Evolutionary conservation across 1,140 invertebrate genomes (phyloP), one percentile per base, ranked within the genome.

Genomic region (Cardiocondyla obscurior): DNA sequence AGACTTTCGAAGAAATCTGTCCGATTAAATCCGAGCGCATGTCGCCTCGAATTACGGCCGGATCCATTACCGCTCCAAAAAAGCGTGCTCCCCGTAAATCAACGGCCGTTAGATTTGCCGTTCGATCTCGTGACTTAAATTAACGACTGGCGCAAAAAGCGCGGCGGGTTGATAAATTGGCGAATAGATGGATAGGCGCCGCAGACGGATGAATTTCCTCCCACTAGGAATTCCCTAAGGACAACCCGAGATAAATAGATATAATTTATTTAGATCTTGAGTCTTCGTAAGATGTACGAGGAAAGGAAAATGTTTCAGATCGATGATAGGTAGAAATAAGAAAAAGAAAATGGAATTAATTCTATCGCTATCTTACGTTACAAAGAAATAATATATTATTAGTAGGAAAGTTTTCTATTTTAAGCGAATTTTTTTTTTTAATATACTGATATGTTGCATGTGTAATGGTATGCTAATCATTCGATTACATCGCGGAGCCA

Each of bases 21-120:
- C 69, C 57, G 79, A 72, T 73, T 81, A 79, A 79, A 79, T 53
- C 25, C 74, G 62, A 28, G 62, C 22, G 33, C 46, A 39, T 49
- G 62, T 79, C 74, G 62, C 46, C 30, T 33, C 46, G 46, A 67
- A 79, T 79, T 67, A 36, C 62, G 62, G 16, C 7, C 46, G 46
- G 46, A 79, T 79, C 46, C 62, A 79, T 69, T 69, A 69, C 33
- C 30, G 62, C 14, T 0, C 62, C 16, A 79, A 79, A 79, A 79
- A 67, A 77, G 33, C 74, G 10, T 67, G 46, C 46, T 69, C 22
- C 19, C 36, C 74, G 74, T 67, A 79, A 79, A 79, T 79, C 74
- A 79, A 79, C 62, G 62, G 74, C 62, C 46, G 46, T 79, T 79
- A 67, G 74, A 79, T 79, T 79, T 79, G 74, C 74, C 74, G 74